phyloP scores from a whole-genome alignment of 2,113 vertebrate species.

The Isurus oxyrinchus region DNA sequence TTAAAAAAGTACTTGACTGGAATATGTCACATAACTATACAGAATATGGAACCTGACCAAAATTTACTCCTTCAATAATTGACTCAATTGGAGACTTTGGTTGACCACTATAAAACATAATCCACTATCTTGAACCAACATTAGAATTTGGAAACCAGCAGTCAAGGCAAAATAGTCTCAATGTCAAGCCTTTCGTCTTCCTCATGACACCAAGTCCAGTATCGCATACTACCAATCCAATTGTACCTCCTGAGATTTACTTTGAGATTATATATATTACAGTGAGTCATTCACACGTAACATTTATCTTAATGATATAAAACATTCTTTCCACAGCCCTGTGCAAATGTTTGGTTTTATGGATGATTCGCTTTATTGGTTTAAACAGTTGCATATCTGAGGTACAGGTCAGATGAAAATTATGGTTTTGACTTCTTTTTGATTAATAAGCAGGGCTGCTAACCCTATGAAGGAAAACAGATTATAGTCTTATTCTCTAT shows the following conservation, averaged over 20 bases:
- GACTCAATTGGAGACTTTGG: background rate
- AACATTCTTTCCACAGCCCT: background rate
- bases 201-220: background rate
- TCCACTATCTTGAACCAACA: background rate
- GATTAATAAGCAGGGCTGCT: slow-evolving; percentile 8
- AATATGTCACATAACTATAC: background rate
- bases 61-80: background rate
- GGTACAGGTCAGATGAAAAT: slow-evolving; percentile 7
- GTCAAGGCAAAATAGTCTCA: background rate
- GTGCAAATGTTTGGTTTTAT: background rate
- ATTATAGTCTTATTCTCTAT: slow-evolving; percentile 8
- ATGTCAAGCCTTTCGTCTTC: background rate
- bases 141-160: background rate
- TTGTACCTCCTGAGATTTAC: background rate
- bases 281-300: background rate
- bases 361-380: slow-evolving; percentile 13
- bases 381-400: slow-evolving; percentile 36
- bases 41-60: background rate
- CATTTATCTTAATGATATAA: slow-evolving; percentile 10
- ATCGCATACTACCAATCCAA: background rate
- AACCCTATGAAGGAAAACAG: slow-evolving; percentile 31
- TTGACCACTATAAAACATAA: background rate
- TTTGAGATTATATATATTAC: slow-evolving; percentile 1
- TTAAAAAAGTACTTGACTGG: background rate
- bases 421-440: slow-evolving; percentile 9